phyloP scores from a whole-genome alignment of 2,888 invertebrate genomes.

The Synanthedon andrenaeformis region DNA sequence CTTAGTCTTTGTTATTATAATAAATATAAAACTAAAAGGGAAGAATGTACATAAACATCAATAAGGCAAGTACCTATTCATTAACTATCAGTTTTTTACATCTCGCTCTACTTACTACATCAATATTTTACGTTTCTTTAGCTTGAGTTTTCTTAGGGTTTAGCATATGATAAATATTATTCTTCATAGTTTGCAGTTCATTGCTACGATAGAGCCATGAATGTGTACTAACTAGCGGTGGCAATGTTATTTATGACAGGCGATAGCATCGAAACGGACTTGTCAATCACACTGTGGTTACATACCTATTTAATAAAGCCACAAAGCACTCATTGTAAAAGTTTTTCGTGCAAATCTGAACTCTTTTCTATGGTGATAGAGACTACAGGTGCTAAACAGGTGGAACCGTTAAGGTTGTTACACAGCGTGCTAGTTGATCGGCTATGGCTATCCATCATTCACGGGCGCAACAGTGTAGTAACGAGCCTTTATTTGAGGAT shows the following conservation, averaged over 20 bases:
- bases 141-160: too few species aligned
- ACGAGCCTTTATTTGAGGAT: constrained; percentile 61
- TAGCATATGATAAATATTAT: not conserved
- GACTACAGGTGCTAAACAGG: not conserved
- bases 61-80: too few species aligned
- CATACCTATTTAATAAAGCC: constrained; percentile 30
- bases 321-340: constrained; percentile 19
- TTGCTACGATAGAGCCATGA: constrained; percentile 41
- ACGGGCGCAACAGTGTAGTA: constrained; percentile 50
- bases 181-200: constrained; percentile 11
- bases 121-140: too few species aligned
- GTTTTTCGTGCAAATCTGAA: not conserved
- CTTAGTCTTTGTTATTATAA: too few species aligned
- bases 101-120: too few species aligned
- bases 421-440: constrained; percentile 35
- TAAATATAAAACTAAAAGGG: too few species aligned
- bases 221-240: constrained; percentile 64
- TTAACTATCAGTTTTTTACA: too few species aligned
- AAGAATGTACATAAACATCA: too few species aligned
- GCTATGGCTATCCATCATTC: constrained; percentile 63
- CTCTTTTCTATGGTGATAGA: not conserved
- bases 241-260: constrained; percentile 62
- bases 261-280: constrained; percentile 62
- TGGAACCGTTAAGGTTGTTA: not conserved
- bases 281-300: constrained; percentile 51